A percentile compares a stretch with the other conserved stretches of the same genome.
Evolutionary conservation across 2,797 vertebrate genomes (phyloP).

Genomic region (Aeoliscus strigatus): DNA sequence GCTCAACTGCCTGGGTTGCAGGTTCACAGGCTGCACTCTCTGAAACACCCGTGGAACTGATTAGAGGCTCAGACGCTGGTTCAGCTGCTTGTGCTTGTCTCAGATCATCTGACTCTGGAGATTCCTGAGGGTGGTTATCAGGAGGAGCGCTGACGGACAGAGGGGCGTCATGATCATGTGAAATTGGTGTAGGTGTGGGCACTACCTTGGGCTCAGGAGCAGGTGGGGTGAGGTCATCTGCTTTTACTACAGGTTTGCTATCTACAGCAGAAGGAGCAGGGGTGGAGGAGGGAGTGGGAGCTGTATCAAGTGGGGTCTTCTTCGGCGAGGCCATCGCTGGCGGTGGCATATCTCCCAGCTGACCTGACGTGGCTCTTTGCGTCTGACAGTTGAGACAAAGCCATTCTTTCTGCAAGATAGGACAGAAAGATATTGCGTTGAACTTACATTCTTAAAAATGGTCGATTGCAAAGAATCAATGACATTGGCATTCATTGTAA

Average conservation of each 20-base stretch:
- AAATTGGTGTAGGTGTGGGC: conserved; percentile 18
- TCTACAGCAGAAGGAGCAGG: conserved; percentile 58
- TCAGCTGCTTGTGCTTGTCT: conserved; percentile 20
- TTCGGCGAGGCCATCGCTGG: conserved; percentile 55
- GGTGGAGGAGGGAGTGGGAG: conserved; percentile 43
- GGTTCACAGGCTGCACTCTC: conserved; percentile 25
- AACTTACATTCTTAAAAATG: background rate
- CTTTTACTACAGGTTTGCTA: conserved; percentile 67
- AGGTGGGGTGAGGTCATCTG: conserved; percentile 49
- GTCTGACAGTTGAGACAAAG: conserved; percentile 98
- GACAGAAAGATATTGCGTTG: conserved; percentile 6
- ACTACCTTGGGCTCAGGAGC: conserved; percentile 59
- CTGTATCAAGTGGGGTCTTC: conserved; percentile 63
- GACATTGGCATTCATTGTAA: too few species aligned
- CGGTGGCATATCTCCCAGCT: conserved; percentile 80
- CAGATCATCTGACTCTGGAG: conserved; percentile 35
- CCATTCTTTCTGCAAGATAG: conserved; percentile 91
- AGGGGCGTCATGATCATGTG: conserved; percentile 28
- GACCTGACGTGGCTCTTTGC: conserved; percentile 87
- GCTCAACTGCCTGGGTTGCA: conserved; percentile 10
- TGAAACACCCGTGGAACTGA: conserved; percentile 18
- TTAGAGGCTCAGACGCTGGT: conserved; percentile 15
- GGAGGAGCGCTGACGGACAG: conserved; percentile 5
- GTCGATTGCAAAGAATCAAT: too few species aligned
- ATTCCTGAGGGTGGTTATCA: conserved; percentile 34